These are phyloP conservation scores for Zeugodacus cucurbitae DNA, from an alignment of 1,140 invertebrate genomes.

Conservation along the genomic window DNA sequence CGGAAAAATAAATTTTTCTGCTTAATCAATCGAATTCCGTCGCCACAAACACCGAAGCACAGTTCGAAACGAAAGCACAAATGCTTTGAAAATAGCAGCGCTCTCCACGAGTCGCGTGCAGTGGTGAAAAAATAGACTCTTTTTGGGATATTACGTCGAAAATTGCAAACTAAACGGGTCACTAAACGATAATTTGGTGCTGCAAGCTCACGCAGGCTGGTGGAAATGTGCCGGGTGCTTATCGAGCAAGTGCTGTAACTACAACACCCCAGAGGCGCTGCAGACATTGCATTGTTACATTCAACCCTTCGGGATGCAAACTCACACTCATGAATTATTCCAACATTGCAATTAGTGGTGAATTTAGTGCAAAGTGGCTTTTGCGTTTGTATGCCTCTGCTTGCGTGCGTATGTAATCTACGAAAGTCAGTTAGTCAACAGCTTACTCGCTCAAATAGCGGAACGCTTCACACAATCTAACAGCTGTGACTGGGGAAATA, in stretches of 20 bases:
- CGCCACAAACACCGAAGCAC: not conserved
- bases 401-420: not conserved
- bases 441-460: too few relatives aligned
- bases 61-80: not conserved
- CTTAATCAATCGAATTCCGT: not conserved
- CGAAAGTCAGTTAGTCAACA: not conserved
- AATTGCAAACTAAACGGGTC: not conserved
- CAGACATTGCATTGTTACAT: not conserved
- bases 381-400: too few relatives aligned
- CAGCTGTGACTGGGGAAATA: too few relatives aligned
- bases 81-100: not conserved
- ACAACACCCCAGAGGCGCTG: not conserved
- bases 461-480: too few relatives aligned
- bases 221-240: not conserved
- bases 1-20: not conserved
- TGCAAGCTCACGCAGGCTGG: not conserved
- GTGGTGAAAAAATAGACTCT: not conserved
- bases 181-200: not conserved
- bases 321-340: not conserved
- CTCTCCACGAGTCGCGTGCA: not conserved
- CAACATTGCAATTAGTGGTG: constrained; percentile 7
- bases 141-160: not conserved
- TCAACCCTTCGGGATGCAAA: not conserved
- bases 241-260: not conserved
- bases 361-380: constrained; percentile 21